Base-by-base conservation (phyloP, 2,888 invertebrate species). In the Xestia sexstrigata region DNA sequence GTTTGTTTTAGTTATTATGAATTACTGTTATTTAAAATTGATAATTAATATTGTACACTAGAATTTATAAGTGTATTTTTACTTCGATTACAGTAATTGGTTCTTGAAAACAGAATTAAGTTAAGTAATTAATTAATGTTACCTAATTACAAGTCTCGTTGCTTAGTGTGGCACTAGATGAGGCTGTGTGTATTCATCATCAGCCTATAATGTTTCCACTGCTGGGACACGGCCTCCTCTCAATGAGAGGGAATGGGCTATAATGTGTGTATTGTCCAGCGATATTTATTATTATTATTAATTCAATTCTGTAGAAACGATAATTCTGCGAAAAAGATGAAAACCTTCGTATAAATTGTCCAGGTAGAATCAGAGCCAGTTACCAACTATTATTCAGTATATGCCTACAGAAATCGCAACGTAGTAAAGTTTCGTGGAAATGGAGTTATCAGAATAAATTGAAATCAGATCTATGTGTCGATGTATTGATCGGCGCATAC, bases 401-500 rank as follows among this genome's bases (percentile, higher is more conserved):
- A 11, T n/a, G n/a, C n/a, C n/a, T 45, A 63, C 23, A 17, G 23
- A 26, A 72, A 35, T 52, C 8, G 11, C 11, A 23, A 17, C 8
- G 20, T 26, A 11, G 11, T 74, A 81, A 39, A 20, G 20, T 47
- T 55, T 55, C 23, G 23, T 39, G 26, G 20, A 65, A 42, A 55
- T 42, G n/a, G 11, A 81, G 13, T 7, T 35, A 47, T 26, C 47
- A 55, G 15, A 35, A 65, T 45, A 66, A 23, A 82, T 58, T 82
- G 20, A 82, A 58, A 58, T 49, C 39, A 45, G 30, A 26, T 8
- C 15, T 35, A 23, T 66, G 26, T 58, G 23, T 15, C 20, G 30
- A 65, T 55, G 49, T 82, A 82, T 76, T 58, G 76, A 82, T 75
- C 42, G 8, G 60, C 2, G 2, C 23, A 26, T 42, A 78, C 58